A percentile compares a stretch with the other conserved stretches of the same genome.
These are phyloP conservation scores for Hucho hucho DNA, from an alignment of 2,113 vertebrate species.

Conservation along the genomic window DNA sequence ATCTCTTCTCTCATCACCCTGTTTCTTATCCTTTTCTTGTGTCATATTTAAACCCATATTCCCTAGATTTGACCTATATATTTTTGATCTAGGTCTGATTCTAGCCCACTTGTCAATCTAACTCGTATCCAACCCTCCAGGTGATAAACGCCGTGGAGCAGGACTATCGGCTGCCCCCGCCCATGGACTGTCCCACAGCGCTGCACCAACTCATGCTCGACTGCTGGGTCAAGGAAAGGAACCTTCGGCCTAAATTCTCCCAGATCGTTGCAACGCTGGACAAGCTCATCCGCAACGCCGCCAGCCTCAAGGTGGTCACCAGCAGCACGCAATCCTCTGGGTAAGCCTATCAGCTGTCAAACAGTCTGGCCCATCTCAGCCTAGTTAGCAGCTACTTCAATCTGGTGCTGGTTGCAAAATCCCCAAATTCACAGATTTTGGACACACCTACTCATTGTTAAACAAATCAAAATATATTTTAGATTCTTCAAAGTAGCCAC, in stretches of 20 bases:
- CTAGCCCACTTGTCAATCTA: neutral
- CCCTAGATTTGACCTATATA: too few species aligned
- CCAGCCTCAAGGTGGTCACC: conserved; percentile 96
- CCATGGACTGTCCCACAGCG: conserved; percentile 98
- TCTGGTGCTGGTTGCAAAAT: too few species aligned
- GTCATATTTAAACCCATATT: neutral
- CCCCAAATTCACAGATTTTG: too few species aligned
- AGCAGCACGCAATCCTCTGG: conserved; percentile 89
- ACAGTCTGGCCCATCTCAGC: conserved; percentile 2
- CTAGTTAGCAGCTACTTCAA: too few species aligned
- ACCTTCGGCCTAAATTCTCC: conserved; percentile 95
- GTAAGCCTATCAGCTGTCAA: conserved; percentile 71
- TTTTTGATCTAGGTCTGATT: too few species aligned
- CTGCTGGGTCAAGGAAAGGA: conserved; percentile 98
- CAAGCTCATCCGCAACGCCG: conserved; percentile 97
- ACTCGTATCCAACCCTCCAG: conserved; percentile 58
- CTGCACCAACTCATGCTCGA: conserved; percentile 98
- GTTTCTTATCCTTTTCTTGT: neutral
- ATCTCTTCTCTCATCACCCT: neutral
- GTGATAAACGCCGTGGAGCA: conserved; percentile 98
- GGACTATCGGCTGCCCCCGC: conserved; percentile 94
- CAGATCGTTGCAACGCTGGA: conserved; percentile 97
- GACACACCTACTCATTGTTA: too few species aligned
- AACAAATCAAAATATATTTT: too few species aligned
- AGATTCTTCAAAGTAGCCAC: too few species aligned